phyloP scores from a whole-genome alignment of 2,797 vertebrate genomes.

The Momotus momota region DNA sequence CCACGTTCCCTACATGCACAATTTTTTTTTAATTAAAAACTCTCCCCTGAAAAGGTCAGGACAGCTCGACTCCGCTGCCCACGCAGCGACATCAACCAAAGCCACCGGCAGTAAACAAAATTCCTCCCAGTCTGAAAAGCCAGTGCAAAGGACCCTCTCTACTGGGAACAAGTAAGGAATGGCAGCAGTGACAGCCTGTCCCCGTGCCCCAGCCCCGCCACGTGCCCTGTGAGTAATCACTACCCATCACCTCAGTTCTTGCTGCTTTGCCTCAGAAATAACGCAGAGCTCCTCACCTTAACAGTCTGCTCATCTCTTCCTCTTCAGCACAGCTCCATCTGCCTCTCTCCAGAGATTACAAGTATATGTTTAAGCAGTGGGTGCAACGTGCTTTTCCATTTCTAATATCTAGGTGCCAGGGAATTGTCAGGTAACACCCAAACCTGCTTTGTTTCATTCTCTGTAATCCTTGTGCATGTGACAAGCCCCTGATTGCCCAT shows the following conservation, averaged over 20 bases:
- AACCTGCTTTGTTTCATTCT: neutral
- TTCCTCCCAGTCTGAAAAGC: neutral
- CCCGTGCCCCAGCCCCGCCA: rapidly evolving
- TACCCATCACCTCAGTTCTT: neutral
- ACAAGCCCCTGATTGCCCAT: rapidly evolving
- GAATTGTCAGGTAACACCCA: neutral
- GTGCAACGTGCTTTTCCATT: neutral
- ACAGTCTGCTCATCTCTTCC: neutral
- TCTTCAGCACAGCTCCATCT: neutral
- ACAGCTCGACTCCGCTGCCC: conserved; percentile 38
- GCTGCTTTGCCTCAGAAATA: neutral
- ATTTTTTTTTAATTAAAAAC: conserved; percentile 65
- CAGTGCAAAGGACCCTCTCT: neutral
- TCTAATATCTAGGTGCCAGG: neutral
- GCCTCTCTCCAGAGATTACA: neutral
- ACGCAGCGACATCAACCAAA: neutral
- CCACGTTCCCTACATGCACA: conserved; percentile 30
- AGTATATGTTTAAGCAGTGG: neutral
- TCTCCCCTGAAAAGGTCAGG: conserved; percentile 66
- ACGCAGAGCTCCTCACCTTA: neutral
- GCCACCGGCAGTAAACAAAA: neutral
- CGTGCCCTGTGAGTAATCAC: neutral
- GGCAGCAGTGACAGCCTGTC: neutral
- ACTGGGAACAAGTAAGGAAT: neutral
- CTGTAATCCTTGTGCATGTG: rapidly evolving